Percentiles rank a stretch among this genome's conserved stretches.
phyloP scores from a whole-genome alignment of 92 coral and sea anemone species.

The Phymanthus crucifer region DNA sequence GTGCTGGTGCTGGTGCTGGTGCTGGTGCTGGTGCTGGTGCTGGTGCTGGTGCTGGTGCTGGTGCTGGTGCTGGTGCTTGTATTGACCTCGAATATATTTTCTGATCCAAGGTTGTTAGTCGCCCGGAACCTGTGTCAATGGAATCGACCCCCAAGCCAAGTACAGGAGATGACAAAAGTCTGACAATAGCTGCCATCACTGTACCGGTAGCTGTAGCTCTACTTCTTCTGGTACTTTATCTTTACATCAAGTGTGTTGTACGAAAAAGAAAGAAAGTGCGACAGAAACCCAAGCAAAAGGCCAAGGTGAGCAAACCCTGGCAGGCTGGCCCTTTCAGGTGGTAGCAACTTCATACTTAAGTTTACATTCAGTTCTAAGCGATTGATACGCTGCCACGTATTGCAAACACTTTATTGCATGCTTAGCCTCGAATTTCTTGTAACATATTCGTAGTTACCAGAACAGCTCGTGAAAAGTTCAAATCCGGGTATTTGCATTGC shows the following conservation, averaged over 20 bases:
- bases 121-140: conserved; percentile 14
- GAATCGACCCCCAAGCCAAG: conserved; percentile 17
- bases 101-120: conserved; percentile 23
- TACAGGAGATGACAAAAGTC: not conserved
- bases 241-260: conserved; percentile 40
- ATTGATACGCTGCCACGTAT: too few relatives aligned
- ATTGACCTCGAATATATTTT: not conserved
- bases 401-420: too few relatives aligned
- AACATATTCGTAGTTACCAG: too few relatives aligned
- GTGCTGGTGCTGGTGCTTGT: not conserved
- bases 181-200: conserved; percentile 43
- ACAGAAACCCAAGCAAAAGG: conserved; percentile 31
- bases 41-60: too few relatives aligned
- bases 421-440: too few relatives aligned
- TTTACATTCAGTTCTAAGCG: too few relatives aligned
- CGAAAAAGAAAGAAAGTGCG: conserved; percentile 43
- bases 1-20: too few relatives aligned
- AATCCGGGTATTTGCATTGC: too few relatives aligned
- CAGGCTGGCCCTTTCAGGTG: too few relatives aligned
- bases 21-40: too few relatives aligned
- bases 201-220: conserved; percentile 41
- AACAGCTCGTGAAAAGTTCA: too few relatives aligned
- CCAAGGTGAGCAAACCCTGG: not conserved
- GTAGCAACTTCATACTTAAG: too few relatives aligned
- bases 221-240: conserved; percentile 41